A percentile compares a stretch with the other conserved stretches of the same genome.
Evolutionary conservation across 2,888 invertebrate genomes (phyloP).

Genomic region (Harmothoe impar): DNA sequence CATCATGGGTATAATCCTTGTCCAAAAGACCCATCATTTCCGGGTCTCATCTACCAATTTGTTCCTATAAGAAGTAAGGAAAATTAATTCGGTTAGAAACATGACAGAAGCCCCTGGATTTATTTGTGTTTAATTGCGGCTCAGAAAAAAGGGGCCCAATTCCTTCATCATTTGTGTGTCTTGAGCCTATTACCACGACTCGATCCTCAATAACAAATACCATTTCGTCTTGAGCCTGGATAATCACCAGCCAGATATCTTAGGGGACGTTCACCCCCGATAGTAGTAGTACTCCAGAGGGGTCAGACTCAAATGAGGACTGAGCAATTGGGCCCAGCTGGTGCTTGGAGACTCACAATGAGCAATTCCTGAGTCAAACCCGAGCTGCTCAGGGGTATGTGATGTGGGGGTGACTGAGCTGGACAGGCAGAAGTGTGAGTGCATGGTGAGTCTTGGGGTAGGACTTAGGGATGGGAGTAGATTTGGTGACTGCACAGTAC

Average conservation of each 20-base stretch:
- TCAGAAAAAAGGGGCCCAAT: neutral
- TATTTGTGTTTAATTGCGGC: neutral
- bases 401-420: neutral
- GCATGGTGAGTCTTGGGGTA: neutral
- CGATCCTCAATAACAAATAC: constrained; percentile 8
- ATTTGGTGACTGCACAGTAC: too few relatives aligned
- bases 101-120: neutral
- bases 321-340: constrained; percentile 26
- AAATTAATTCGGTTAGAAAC: constrained; percentile 11
- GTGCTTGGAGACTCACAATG: neutral
- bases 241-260: constrained; percentile 9
- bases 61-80: neutral
- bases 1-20: too few relatives aligned
- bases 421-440: neutral
- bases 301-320: neutral
- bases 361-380: neutral
- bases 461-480: neutral
- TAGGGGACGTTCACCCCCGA: neutral
- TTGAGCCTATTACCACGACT: neutral
- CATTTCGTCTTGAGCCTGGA: neutral
- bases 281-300: neutral
- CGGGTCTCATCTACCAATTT: neutral
- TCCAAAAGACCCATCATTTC: too few relatives aligned
- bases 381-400: neutral
- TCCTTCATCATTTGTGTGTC: constrained; percentile 14